Percentiles rank a stretch among this genome's conserved stretches.
These are phyloP conservation scores for Lomographa bimaculata DNA, from an alignment of 2,888 invertebrate genomes.

Conservation along the genomic window DNA sequence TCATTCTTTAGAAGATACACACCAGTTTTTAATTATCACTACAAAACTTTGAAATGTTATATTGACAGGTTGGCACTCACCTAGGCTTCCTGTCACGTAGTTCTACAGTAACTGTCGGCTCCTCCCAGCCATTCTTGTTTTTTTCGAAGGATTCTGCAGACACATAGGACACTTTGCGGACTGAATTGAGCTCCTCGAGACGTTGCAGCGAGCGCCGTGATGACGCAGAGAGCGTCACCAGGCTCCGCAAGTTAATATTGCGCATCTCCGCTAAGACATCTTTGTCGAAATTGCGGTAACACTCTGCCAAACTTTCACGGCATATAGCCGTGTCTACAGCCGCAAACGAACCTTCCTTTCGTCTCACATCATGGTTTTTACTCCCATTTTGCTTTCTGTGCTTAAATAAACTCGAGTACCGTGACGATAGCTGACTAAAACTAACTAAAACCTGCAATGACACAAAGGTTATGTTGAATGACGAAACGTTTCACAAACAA, in stretches of 20 bases:
- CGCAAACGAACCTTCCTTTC: slow-evolving; percentile 50
- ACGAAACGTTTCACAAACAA: slow-evolving; percentile 50
- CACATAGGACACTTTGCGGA: slow-evolving; percentile 62
- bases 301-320: slow-evolving; percentile 67
- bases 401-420: slow-evolving; percentile 72
- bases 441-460: slow-evolving; percentile 79
- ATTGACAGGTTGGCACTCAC: slow-evolving; percentile 22
- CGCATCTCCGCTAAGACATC: slow-evolving; percentile 69
- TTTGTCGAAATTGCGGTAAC: slow-evolving; percentile 69
- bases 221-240: slow-evolving; percentile 46
- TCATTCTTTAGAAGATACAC: no score
- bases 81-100: slow-evolving; percentile 45
- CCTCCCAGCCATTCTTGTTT: slow-evolving; percentile 69
- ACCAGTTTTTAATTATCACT: no score
- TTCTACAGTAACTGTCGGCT: slow-evolving; percentile 54
- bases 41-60: no score
- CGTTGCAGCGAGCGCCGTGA: slow-evolving; percentile 37
- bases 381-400: slow-evolving; percentile 64
- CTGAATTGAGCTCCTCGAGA: slow-evolving; percentile 45
- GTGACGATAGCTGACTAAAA: slow-evolving; percentile 75
- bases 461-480: slow-evolving; percentile 66
- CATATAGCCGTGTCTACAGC: slow-evolving; percentile 62
- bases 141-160: slow-evolving; percentile 67
- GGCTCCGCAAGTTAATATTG: slow-evolving; percentile 53
- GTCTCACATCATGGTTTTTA: slow-evolving; percentile 64